Evolutionary conservation across 2,888 invertebrate genomes (phyloP).

Genomic region (Gasteruption jaculator): DNA sequence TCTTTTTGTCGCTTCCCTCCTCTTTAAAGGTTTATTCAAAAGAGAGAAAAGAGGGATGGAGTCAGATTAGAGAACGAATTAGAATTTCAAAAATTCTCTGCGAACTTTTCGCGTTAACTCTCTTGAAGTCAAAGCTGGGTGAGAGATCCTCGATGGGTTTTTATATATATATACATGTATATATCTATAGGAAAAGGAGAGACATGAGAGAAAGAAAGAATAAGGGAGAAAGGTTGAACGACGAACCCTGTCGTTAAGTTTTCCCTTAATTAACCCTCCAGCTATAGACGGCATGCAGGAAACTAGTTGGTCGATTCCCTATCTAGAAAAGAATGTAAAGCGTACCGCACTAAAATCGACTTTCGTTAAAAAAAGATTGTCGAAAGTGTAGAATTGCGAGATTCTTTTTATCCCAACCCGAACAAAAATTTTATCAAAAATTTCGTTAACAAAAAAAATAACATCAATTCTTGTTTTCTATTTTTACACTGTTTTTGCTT

Average conservation of each 20-base stretch:
- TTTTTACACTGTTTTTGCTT: too few species aligned
- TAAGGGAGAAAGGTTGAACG: constrained; percentile 23
- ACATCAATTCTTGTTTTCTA: too few species aligned
- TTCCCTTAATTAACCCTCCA: constrained; percentile 33
- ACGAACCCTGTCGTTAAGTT: constrained; percentile 34
- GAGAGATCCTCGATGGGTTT: constrained; percentile 4
- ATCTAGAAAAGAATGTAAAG: too few species aligned
- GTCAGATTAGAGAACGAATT: constrained; percentile 29
- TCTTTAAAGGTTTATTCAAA: too few species aligned
- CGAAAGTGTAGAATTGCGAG: too few species aligned
- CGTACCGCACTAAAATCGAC: too few species aligned
- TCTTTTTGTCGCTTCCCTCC: too few species aligned
- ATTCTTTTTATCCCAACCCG: too few species aligned
- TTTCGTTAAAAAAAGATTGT: too few species aligned
- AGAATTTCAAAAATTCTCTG: constrained; percentile 36
- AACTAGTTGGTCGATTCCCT: constrained; percentile 12
- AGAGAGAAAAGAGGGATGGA: constrained; percentile 12
- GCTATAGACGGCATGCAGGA: constrained; percentile 28
- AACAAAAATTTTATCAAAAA: too few species aligned
- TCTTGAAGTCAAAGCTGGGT: constrained; percentile 5
- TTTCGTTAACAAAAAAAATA: too few species aligned
- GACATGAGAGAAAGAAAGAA: constrained; percentile 13
- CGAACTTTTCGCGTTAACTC: constrained; percentile 31
- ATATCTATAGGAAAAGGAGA: constrained; percentile 5
- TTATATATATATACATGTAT: neutral